Evolutionary conservation across 2,797 vertebrate species (phyloP), one percentile per base, ranked within the genome.

Genomic region (Meriones psammophilus): DNA sequence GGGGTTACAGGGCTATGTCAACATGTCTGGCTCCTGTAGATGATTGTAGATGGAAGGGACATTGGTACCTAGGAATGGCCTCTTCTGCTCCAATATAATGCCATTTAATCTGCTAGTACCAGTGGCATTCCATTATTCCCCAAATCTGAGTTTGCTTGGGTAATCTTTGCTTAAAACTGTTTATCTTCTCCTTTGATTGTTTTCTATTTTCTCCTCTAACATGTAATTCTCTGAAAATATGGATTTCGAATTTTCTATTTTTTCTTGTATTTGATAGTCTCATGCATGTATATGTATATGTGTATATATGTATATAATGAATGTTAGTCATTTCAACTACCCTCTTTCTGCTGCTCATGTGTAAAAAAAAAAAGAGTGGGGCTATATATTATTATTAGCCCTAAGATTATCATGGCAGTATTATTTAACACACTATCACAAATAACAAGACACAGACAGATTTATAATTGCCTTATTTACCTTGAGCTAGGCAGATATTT

Each of bases 181-280:
- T 14, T 66, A 50, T 84, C 64, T 86, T 88, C 36, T 58, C 56
- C 15, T 54, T 94, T 71, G 17, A 1, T 91, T 46, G 8, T 85
- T 96, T 94, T 91, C 4, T 91, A 88, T 71, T 89, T 71, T 68
- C 24, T 36, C 20, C 18, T 62, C n/a, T 76, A 69, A 91, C 79
- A 85, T 85, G 39, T 56, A 76, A 89, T 56, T 5, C 50, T 50
- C 66, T 69, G 66, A 71, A 50, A 91, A 39, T 26, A 85, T n/a
- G 36, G 39, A 33, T 28, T 46, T 46, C 26, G 24, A 46, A 28
- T 76, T 76, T 76, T 76, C 74, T 46, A 46, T 39, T 46, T 74
- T 73, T 76, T 77, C 28, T 24, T 17, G 28, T 77, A 14, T 7
- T 50, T 50, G 46, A 77, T 42, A 18, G 74, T 77, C 39, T 8